phyloP scores from a whole-genome alignment of 2,797 vertebrate genomes.

The Mormyrus proboscirostris region DNA sequence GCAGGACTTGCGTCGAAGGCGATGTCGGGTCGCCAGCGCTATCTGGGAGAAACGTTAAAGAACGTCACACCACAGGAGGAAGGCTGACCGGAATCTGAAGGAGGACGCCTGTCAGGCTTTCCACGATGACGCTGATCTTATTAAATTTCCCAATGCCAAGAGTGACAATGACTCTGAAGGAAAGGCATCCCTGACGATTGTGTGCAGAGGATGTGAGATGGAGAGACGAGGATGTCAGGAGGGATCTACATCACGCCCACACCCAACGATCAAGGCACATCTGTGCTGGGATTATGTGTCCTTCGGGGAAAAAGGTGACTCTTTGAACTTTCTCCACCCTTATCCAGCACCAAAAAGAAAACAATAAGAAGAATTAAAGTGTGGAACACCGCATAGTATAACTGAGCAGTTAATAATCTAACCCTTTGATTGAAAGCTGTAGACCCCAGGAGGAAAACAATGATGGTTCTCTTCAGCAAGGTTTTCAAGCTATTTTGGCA shows the following conservation, averaged over 20 bases:
- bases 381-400: not conserved
- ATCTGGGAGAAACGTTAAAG: not conserved
- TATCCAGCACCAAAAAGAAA: not conserved
- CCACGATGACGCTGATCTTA: not conserved
- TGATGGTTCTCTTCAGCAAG: not conserved
- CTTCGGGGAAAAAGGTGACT: not conserved
- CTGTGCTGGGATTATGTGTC: not conserved
- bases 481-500: not conserved
- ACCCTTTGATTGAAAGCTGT: not conserved
- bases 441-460: not conserved
- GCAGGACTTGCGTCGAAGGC: not conserved
- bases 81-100: not conserved
- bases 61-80: not conserved
- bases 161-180: not conserved
- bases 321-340: not conserved
- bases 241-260: constrained; percentile 7
- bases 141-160: not conserved
- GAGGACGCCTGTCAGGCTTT: not conserved
- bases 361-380: not conserved
- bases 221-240: not conserved
- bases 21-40: not conserved
- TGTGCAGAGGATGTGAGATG: not conserved
- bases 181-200: not conserved
- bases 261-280: not conserved
- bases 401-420: not conserved